Conservation (phyloP, 2,888 invertebrate genomes). For the Xestia xanthographa region DNA sequence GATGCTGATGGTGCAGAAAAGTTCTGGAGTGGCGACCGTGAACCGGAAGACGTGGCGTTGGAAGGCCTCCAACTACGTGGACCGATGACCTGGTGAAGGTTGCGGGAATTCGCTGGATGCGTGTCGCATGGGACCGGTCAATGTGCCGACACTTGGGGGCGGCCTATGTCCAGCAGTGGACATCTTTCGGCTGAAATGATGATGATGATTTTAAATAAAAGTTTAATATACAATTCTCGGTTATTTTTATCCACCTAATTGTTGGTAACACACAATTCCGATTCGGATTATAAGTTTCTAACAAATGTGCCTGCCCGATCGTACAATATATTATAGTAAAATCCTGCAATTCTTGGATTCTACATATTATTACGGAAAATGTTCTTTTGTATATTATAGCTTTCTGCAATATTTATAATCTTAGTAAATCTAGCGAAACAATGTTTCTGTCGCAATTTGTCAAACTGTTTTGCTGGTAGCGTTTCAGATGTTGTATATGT, state of each 20-base stretch:
- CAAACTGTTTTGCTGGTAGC: conserved; percentile 26
- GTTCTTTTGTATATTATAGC: conserved; percentile 42
- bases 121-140: no score
- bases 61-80: no score
- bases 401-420: conserved; percentile 48
- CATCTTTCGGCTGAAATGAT: no score
- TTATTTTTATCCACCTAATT: neutral
- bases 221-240: no score
- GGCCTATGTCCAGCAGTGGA: no score
- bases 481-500: conserved; percentile 17
- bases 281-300: conserved; percentile 12
- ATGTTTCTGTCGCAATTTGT: conserved; percentile 47
- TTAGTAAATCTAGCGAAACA: conserved; percentile 54
- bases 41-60: no score
- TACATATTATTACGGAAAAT: conserved; percentile 24
- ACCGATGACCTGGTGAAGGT: no score
- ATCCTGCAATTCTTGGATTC: conserved; percentile 21
- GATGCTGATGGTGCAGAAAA: no score
- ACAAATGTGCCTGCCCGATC: conserved; percentile 23
- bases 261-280: neutral
- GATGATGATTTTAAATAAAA: no score
- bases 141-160: no score
- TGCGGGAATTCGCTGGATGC: no score
- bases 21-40: no score
- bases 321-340: conserved; percentile 17